Conservation (phyloP, 2,888 invertebrate species). For the Reticulitermes lucifugus region DNA sequence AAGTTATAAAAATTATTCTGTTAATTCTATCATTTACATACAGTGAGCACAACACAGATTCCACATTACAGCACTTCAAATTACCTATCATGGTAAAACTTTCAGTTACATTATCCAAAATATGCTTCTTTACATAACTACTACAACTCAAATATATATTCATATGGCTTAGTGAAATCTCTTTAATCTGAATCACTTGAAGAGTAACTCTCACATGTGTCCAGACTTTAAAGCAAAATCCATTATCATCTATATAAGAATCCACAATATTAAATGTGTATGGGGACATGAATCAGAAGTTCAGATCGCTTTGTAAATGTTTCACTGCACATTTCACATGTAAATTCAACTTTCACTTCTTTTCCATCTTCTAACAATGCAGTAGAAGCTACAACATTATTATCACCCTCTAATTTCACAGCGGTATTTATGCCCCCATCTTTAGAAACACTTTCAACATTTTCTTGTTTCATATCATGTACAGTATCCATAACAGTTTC, state of each 20-base stretch:
- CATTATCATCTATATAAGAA: neutral
- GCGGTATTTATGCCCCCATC: neutral
- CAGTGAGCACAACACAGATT: conserved; percentile 40
- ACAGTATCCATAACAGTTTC: conserved; percentile 29
- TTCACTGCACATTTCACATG: conserved; percentile 86
- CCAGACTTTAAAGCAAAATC: neutral
- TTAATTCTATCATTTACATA: conserved; percentile 11
- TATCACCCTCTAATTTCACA: conserved; percentile 10
- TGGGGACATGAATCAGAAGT: conserved; percentile 80
- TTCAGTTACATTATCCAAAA: conserved; percentile 32
- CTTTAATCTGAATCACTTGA: neutral
- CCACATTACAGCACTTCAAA: neutral
- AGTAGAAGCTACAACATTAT: neutral
- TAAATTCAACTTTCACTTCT: conserved; percentile 65
- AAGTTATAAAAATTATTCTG: conserved; percentile 38
- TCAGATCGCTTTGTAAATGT: conserved; percentile 81
- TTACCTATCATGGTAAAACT: conserved; percentile 12
- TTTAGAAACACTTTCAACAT: conserved; percentile 51
- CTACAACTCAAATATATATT: conserved; percentile 24
- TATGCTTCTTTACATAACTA: conserved; percentile 37
- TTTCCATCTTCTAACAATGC: conserved; percentile 6
- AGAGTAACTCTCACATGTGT: neutral
- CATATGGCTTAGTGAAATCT: neutral
- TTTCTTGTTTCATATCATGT: conserved; percentile 54
- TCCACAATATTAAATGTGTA: conserved; percentile 71